Base-by-base conservation (phyloP, 2,797 vertebrate species). In the Hydrocynus forskahlii region DNA sequence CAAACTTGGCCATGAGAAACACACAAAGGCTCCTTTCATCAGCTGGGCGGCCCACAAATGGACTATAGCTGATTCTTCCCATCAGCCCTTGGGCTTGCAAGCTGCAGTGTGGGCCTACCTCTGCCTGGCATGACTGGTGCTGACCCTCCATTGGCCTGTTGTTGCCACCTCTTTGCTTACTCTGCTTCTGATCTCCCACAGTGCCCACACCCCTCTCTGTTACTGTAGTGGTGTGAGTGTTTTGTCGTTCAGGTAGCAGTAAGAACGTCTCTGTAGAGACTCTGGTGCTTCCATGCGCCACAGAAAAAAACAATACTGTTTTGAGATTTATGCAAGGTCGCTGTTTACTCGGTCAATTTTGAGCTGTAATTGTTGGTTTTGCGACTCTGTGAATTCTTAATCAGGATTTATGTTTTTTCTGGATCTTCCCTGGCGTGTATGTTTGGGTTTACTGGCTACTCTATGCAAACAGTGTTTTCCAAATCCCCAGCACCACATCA, bases 21-120 rank as follows among this genome's bases (percentile, higher is more conserved):
- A 92, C 91, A 96, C 94, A 96, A 96, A 95, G 94, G 90, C 92
- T 91, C 94, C 95, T 96, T 96, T 95, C 95, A 94, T 92, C 91
- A 87, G 92, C 93, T 91, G 92, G 90, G 91, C 91, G 52, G 69
- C 21, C 64, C 81, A 92, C 93, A 95, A 93, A 94, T 94, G 93
- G 93, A 92, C 93, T 92, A 92, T 83, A 89, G 89, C 92, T 93
- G 92, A 91, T 93, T 73, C 78, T 50, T 84, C 77, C 83, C 79
- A 78, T 69, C 87, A 90, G 89, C 45, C 69, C 17, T 48, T 21
- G 54, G 68, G 43, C 38, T 69, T 19, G 55, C 73, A 54, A 81
- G 29, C 80, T 70, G 76, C 78, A 43, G 12, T 82, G 73, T 66
- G 72, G 78, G 29, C 60, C 54, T 43, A 25, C 67, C 68, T 70